A percentile compares a stretch with the other conserved stretches of the same genome.
Conservation (phyloP, 1,140 invertebrate genomes). For the Drosophila sp. region DNA sequence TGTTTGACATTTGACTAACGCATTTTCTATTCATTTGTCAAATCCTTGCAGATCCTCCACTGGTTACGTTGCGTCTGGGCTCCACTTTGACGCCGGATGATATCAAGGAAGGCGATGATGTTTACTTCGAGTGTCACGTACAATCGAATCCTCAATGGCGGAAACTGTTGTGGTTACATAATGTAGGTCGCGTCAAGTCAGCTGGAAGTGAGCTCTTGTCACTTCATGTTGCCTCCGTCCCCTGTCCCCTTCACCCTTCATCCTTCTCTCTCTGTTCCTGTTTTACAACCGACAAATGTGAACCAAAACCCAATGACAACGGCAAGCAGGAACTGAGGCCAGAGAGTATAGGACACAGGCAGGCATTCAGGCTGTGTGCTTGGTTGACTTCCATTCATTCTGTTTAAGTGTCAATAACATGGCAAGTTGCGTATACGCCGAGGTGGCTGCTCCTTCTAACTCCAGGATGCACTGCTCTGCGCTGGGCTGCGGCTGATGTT, state of each 20-base stretch:
- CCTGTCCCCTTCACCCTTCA: not conserved
- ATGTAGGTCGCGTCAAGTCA: slow-evolving; percentile 87
- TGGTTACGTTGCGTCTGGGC: slow-evolving; percentile 92
- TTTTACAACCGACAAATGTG: not conserved
- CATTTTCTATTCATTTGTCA: slow-evolving; percentile 18
- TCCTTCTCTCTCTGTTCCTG: not conserved
- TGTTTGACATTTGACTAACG: not conserved
- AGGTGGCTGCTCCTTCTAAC: not conserved
- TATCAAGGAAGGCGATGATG: slow-evolving; percentile 96
- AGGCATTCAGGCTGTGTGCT: slow-evolving; percentile 54
- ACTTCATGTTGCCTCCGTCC: not conserved
- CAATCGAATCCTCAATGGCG: slow-evolving; percentile 93
- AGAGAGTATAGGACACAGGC: slow-evolving; percentile 20
- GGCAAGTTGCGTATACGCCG: slow-evolving; percentile 65
- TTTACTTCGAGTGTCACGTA: slow-evolving; percentile 97
- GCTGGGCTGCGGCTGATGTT: no score
- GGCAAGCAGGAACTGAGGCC: not conserved
- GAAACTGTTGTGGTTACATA: slow-evolving; percentile 94
- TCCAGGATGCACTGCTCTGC: slow-evolving; percentile 47
- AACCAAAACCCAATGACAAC: slow-evolving; percentile 16
- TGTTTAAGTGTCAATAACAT: slow-evolving; percentile 82
- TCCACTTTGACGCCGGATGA: slow-evolving; percentile 93
- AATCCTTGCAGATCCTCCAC: slow-evolving; percentile 91
- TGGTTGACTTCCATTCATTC: slow-evolving; percentile 67
- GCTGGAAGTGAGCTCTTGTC: slow-evolving; percentile 33